A percentile compares a stretch with the other conserved stretches of the same genome.
Conservation (phyloP, 2,113 vertebrate genomes). For the Phasianus colchicus region DNA sequence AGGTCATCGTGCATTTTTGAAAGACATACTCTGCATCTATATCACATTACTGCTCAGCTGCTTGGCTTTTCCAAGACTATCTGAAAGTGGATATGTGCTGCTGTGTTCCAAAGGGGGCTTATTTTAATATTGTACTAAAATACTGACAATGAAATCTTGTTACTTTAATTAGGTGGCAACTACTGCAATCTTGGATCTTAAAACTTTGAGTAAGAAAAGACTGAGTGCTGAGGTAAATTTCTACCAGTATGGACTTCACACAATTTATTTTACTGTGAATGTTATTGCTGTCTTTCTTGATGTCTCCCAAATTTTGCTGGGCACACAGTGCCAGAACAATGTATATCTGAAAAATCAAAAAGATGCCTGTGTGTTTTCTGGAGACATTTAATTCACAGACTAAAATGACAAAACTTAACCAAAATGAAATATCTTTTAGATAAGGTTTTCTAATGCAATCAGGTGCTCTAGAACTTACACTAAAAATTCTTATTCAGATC, state of each 20-base stretch:
- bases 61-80: slow-evolving; percentile 41
- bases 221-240: neutral
- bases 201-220: neutral
- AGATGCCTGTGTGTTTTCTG: neutral
- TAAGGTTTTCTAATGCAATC: neutral
- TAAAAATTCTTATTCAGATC: neutral
- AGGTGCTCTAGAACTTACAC: neutral
- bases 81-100: slow-evolving; percentile 20
- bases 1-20: slow-evolving; percentile 38
- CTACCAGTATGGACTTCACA: neutral
- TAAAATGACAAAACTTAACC: neutral
- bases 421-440: neutral
- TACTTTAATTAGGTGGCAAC: neutral
- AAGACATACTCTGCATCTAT: neutral
- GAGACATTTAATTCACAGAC: neutral
- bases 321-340: neutral
- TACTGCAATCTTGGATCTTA: neutral
- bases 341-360: neutral
- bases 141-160: neutral
- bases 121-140: slow-evolving; percentile 44
- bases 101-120: neutral
- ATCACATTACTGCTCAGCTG: slow-evolving; percentile 43
- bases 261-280: neutral
- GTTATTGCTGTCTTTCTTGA: neutral
- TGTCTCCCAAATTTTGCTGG: neutral